Evolutionary conservation across 2,113 vertebrate genomes (phyloP).

Genomic region (Camelus bactrianus): DNA sequence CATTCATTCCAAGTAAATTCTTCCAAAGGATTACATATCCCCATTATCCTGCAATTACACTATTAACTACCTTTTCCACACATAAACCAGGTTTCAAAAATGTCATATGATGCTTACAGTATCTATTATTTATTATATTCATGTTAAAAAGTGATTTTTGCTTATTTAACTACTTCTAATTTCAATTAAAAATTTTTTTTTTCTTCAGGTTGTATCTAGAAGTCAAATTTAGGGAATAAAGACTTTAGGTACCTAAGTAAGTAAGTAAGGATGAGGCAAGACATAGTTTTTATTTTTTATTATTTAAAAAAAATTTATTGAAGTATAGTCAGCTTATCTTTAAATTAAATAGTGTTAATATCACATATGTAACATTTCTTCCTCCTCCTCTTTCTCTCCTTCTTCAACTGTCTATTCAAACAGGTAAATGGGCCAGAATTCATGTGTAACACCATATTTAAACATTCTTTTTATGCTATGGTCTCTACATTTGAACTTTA

Average conservation of each 20-base stretch:
- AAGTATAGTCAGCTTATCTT: too few species aligned
- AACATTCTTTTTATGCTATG: neutral
- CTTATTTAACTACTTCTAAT: neutral
- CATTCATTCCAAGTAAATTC: conserved; percentile 44
- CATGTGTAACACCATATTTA: neutral
- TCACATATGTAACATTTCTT: neutral
- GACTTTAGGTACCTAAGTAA: neutral
- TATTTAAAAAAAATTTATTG: too few species aligned
- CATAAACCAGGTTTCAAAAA: neutral
- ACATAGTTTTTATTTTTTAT: neutral
- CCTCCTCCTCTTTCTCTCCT: neutral
- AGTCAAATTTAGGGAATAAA: neutral
- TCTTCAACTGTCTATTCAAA: neutral
- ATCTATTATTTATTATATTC: neutral
- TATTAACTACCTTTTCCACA: neutral
- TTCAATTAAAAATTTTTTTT: neutral
- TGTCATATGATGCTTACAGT: neutral
- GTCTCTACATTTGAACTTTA: neutral
- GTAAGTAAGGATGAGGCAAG: neutral
- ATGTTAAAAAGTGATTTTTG: neutral
- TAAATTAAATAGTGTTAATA: neutral
- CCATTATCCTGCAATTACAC: neutral
- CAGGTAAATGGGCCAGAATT: neutral
- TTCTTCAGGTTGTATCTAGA: neutral
- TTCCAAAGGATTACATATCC: neutral